phyloP scores from a whole-genome alignment of 2,888 invertebrate genomes.

The Digitonthophagus gazella region DNA sequence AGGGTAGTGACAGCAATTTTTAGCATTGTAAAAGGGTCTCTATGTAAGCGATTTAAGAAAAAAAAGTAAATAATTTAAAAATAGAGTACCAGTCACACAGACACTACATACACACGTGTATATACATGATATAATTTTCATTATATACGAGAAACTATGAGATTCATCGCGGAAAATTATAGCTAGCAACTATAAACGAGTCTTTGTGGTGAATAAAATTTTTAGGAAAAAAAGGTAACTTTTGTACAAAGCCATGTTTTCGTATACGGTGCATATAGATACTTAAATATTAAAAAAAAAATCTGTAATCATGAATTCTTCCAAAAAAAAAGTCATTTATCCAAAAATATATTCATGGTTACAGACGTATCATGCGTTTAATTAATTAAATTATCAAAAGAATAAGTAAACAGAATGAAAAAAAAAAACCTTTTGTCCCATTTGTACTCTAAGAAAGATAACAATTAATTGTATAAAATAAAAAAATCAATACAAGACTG shows the following conservation, averaged over 20 bases:
- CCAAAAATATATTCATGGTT: no score
- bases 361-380: not conserved
- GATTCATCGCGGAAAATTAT: conserved; percentile 21
- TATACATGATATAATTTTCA: conserved; percentile 27
- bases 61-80: conserved; percentile 18
- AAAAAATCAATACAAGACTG: conserved; percentile 33
- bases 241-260: conserved; percentile 35
- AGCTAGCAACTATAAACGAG: conserved; percentile 22
- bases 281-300: no score
- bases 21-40: conserved; percentile 21
- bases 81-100: conserved; percentile 3
- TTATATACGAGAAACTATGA: conserved; percentile 19
- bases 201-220: conserved; percentile 21
- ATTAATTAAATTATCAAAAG: conserved; percentile 3
- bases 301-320: no score
- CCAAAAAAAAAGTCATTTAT: no score
- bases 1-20: conserved; percentile 28
- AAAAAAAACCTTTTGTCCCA: conserved; percentile 27
- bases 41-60: conserved; percentile 21
- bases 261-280: conserved; percentile 32
- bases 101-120: conserved; percentile 23
- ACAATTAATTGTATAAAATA: conserved; percentile 11
- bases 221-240: conserved; percentile 30
- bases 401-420: conserved; percentile 4
- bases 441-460: conserved; percentile 26